Conservation (phyloP, 2,797 vertebrate species). For the Lithobates sylvaticus region DNA sequence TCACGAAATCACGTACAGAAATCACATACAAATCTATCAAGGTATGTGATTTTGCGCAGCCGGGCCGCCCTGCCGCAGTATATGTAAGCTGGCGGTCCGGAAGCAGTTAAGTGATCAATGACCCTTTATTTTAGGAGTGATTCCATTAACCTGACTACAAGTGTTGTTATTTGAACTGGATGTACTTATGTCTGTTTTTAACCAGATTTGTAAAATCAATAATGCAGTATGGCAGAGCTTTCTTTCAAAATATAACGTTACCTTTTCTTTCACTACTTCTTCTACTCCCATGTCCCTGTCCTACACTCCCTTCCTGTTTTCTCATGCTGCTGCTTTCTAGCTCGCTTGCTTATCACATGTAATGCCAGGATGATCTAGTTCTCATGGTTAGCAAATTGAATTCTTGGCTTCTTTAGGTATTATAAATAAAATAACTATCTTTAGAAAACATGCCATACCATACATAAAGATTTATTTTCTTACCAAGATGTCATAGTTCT, state of each 20-base stretch:
- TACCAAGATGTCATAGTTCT: slow-evolving; percentile 21
- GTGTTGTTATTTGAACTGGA: no score
- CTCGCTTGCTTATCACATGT: background rate
- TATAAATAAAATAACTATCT: slow-evolving; percentile 19
- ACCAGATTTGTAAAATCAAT: no score
- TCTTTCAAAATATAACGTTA: background rate
- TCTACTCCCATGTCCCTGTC: background rate
- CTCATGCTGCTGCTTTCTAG: background rate
- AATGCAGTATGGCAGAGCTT: background rate
- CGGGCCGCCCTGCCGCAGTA: no score
- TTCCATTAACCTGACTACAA: no score
- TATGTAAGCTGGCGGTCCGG: no score
- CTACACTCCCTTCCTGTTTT: slow-evolving; percentile 5
- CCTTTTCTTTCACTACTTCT: background rate
- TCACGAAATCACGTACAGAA: no score
- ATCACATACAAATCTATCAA: no score
- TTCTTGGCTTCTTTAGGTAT: slow-evolving; percentile 2
- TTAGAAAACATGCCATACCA: slow-evolving; percentile 5
- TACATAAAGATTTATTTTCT: slow-evolving; percentile 19
- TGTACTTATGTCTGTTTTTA: no score
- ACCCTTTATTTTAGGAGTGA: no score
- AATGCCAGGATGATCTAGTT: background rate
- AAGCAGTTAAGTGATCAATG: no score
- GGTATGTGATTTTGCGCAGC: no score
- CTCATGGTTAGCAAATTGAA: background rate